Conservation (phyloP, 30 jellyfish, hydroid and myxozoan species). For the Mastigias papua region DNA sequence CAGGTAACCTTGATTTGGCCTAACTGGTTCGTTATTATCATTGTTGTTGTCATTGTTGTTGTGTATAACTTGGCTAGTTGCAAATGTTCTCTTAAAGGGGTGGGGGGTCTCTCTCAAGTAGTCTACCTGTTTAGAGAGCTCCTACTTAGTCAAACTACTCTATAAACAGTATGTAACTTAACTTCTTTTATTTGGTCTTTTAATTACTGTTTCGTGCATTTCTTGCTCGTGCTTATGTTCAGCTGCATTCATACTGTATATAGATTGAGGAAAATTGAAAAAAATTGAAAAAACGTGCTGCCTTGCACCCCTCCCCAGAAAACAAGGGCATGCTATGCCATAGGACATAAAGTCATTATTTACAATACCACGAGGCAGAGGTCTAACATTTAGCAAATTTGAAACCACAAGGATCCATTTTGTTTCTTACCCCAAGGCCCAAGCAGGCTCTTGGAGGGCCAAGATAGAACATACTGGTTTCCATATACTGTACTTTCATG, state of each 20-base stretch:
- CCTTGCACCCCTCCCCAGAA: no score
- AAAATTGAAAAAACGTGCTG: background rate
- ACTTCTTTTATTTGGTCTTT: background rate
- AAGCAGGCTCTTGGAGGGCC: no score
- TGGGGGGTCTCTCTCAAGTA: constrained; percentile 5
- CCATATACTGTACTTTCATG: no score
- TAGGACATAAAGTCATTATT: no score
- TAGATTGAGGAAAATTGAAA: constrained; percentile 14
- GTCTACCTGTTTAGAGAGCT: constrained; percentile 6
- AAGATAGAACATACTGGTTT: no score
- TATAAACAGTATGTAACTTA: background rate
- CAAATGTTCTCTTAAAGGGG: background rate
- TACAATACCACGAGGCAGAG: no score
- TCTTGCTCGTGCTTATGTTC: background rate
- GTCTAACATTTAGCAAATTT: no score
- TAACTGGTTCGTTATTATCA: constrained; percentile 7
- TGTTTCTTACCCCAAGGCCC: no score
- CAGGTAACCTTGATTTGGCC: background rate
- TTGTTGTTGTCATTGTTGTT: background rate
- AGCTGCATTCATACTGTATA: background rate
- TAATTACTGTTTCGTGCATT: background rate
- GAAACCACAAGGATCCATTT: no score
- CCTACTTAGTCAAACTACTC: background rate
- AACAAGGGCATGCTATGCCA: no score
- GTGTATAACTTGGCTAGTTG: background rate